Evolutionary conservation across 2,888 invertebrate species (phyloP), one percentile per base, ranked within the genome.

Genomic region (Rhagonycha fulva): DNA sequence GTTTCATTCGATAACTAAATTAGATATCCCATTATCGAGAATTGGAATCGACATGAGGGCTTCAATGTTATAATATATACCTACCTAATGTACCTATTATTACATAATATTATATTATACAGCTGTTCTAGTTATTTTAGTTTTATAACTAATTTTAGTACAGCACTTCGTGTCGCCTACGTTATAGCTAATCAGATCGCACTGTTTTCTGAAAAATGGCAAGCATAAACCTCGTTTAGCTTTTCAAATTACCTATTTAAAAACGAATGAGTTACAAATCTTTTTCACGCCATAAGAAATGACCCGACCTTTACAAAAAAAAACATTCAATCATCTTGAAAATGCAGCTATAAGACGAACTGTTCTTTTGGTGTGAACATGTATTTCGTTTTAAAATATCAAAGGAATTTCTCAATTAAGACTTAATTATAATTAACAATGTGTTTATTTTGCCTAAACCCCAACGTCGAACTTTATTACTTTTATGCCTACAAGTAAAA

Each of bases 1-100:
- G 76, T 71, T 63, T 28, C 68, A 71, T 74, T 68, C 71, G 74
- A 73, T 74, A 74, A 71, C 71, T 68, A 74, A 76, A 74, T 76
- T 76, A 68, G 74, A 74, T 74, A 71, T 73, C 47, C 32, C 47
- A 76, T 76, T 76, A 74, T 74, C 76, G 68, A 60, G 26, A 74
- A 71, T 74, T 74, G 60, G 68, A 68, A 74, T 76, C 69, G 69
- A 74, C 76, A 71, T 71, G 71, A 76, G 73, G 70, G 70, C 47
- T 72, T 70, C 62, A 47, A 12, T 60, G 63, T 68, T 75, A 70
- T 47, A 47, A 47, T 47, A 72, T 68, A 70, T 74, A 72, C 71
- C 75, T 62, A 62, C 7, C n/a, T 47, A 47, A 47, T 47, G 47
- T n/a, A n/a, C 19, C 19, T 19, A 19, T 19, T 19, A 19, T 47